Evolutionary conservation across 2,797 vertebrate species (phyloP).

Genomic region (Sebastes hubbsi): DNA sequence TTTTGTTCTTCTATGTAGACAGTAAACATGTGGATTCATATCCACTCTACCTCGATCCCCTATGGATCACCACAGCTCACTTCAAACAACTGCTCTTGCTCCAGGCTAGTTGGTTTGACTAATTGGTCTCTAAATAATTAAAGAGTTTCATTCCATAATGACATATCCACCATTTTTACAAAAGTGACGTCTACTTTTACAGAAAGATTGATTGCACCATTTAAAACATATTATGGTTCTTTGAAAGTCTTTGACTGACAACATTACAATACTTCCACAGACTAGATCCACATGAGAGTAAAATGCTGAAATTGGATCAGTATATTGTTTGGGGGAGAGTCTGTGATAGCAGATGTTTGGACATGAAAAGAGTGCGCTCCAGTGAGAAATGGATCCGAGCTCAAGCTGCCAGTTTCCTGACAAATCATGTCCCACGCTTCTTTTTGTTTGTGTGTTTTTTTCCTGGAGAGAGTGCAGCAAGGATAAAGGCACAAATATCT

Average conservation of each 20-base stretch:
- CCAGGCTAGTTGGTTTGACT: slow-evolving; percentile 32
- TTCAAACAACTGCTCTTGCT: slow-evolving; percentile 11
- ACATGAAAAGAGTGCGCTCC: not conserved
- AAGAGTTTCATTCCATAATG: slow-evolving; percentile 21
- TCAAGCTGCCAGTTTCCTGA: not conserved
- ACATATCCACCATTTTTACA: slow-evolving; percentile 1
- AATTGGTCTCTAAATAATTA: slow-evolving; percentile 47
- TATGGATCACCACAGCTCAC: not conserved
- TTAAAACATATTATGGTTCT: slow-evolving; percentile 1
- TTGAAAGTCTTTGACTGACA: not conserved
- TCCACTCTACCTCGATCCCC: not conserved
- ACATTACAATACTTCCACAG: not conserved
- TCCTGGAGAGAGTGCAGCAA: slow-evolving; percentile 5
- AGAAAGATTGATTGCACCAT: slow-evolving; percentile 1
- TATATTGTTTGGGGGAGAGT: not conserved
- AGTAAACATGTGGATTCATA: not conserved
- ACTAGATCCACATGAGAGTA: not conserved
- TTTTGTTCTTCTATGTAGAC: not conserved
- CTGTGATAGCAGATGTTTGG: not conserved
- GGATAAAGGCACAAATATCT: slow-evolving; percentile 17
- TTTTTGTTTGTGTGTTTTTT: slow-evolving; percentile 20
- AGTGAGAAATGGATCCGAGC: slow-evolving; percentile 3
- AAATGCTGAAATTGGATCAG: not conserved
- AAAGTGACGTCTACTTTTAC: not conserved
- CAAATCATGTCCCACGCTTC: not conserved